Percentiles rank a stretch among this genome's conserved stretches.
Conservation (phyloP, 2,113 vertebrate genomes). For the Vulpes lagopus region DNA sequence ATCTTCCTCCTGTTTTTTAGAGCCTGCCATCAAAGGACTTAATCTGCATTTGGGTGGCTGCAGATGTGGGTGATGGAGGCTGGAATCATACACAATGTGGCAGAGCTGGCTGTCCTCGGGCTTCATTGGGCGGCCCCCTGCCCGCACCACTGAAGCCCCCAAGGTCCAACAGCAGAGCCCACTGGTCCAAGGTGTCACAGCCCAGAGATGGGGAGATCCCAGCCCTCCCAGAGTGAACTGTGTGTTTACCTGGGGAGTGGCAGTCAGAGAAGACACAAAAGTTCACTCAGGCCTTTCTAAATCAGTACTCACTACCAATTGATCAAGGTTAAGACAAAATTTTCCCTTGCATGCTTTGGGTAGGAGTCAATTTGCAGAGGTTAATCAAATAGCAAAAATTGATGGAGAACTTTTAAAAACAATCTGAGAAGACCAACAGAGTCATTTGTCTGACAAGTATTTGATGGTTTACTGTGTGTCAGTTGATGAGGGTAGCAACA, state of each 20-base stretch:
- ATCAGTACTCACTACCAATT: not conserved
- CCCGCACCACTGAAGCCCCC: rapidly evolving
- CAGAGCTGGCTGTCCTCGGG: rapidly evolving
- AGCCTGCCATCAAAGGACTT: slow-evolving; percentile 67
- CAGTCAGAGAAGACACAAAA: not conserved
- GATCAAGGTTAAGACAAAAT: not conserved
- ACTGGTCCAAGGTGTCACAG: not conserved
- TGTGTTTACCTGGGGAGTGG: not conserved
- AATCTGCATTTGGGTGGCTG: slow-evolving; percentile 64
- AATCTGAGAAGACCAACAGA: not conserved
- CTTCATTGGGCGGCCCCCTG: not conserved
- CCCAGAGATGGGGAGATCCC: not conserved
- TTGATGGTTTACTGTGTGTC: not conserved
- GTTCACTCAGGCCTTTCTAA: not conserved
- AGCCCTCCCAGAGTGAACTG: not conserved
- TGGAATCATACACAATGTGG: not conserved
- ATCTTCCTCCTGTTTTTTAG: slow-evolving; percentile 46
- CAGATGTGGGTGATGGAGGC: not conserved
- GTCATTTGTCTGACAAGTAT: not conserved
- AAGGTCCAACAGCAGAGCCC: rapidly evolving
- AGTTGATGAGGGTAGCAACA: not conserved
- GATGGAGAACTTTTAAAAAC: not conserved
- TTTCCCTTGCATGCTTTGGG: not conserved
- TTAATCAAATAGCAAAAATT: slow-evolving; percentile 8
- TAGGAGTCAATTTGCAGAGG: not conserved